Conservation (phyloP, 2,797 vertebrate species). For the Chiroxiphia lanceolata region DNA sequence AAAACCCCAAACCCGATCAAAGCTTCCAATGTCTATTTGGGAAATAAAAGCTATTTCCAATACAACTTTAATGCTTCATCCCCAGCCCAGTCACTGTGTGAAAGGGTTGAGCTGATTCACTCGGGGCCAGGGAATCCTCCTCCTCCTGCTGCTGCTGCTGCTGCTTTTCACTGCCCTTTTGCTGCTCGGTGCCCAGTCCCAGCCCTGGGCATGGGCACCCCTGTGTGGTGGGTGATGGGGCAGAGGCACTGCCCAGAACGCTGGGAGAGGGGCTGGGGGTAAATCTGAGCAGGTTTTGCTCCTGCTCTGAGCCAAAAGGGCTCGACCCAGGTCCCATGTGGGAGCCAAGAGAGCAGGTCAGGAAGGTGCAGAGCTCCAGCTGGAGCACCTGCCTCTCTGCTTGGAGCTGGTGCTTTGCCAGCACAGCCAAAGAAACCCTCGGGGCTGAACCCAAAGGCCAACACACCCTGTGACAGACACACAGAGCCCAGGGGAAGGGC, state of each 20-base stretch:
- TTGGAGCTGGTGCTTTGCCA: neutral
- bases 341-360: neutral
- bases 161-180: neutral
- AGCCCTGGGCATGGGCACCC: neutral
- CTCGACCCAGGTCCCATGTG: neutral
- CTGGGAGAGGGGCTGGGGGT: rapidly evolving
- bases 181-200: neutral
- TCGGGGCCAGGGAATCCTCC: neutral
- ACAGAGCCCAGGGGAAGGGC: neutral
- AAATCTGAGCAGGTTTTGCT: neutral
- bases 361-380: neutral
- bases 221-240: neutral
- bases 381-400: neutral
- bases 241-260: rapidly evolving
- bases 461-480: neutral
- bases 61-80: neutral
- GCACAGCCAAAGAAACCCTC: neutral
- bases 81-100: neutral
- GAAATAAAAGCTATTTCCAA: constrained; percentile 20
- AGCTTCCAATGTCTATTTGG: neutral
- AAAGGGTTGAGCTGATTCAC: neutral
- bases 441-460: neutral
- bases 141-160: neutral
- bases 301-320: neutral
- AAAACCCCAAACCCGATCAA: neutral